Evolutionary conservation across 92 coral and sea anemone genomes (phyloP), one percentile per base, ranked within the genome.

Genomic region (Actinostola sp.): DNA sequence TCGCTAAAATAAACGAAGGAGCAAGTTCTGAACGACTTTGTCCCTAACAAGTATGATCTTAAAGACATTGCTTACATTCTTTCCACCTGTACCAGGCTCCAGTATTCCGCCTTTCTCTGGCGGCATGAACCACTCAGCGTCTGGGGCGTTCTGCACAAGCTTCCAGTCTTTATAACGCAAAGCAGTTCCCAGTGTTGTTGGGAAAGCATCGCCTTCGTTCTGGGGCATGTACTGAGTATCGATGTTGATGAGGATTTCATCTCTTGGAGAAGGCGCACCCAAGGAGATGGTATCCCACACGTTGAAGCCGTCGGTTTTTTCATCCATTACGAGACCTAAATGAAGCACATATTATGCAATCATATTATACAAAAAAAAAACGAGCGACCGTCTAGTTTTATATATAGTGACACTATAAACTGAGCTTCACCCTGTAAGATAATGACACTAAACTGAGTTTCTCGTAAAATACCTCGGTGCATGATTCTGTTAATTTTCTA

Each of bases 221-320:
- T 5, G 3, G 3, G 57, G 57, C 23, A 17, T 17, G 57, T 17
- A 50, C 21, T 17, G 23, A 3, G 44, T 23, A 71, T 79, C 84
- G 24, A 79, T 70, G 35, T 79, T 79, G 7, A 70, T 66, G 16
- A 70, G 84, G 64, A 79, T 79, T 16, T 79, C 84, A 16, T 29
- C 54, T 79, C 84, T 79, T 69, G 84, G 84, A 26, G 78, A 79
- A 17, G 84, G 65, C 33, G 63, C 72, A 0, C 84, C 84, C 0
- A 9, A 25, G 1, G 84, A 79, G 41, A 79, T 70, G 49, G 84
- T 79, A 8, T 79, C 84, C 84, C 84, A 79, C 23, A 79, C 78
- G 43, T 79, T 75, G 63, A 79, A 69, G 17, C 84, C 84, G 61
- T 79, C 84, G 63, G 9, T 23, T 8, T 25, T 27, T 56, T 56